These are phyloP conservation scores for Drosophila teissieri DNA, from an alignment of 1,140 invertebrate genomes.

Conservation along the genomic window DNA sequence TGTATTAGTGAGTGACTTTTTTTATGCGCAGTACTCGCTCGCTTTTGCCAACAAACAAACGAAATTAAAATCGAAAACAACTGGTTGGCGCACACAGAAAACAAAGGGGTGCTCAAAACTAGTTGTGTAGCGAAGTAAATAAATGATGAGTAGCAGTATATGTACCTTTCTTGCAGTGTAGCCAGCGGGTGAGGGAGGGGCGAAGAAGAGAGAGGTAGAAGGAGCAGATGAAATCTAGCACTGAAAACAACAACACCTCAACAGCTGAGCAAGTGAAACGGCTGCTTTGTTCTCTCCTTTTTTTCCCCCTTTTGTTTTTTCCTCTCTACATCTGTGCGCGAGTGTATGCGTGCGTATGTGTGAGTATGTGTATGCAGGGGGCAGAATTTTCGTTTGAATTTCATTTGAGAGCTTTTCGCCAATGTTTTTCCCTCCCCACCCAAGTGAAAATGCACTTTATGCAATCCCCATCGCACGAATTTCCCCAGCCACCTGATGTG, in stretches of 20 bases:
- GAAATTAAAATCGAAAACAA: slow-evolving; percentile 61
- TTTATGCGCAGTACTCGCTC: slow-evolving; percentile 52
- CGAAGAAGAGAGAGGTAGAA: background rate
- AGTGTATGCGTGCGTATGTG: background rate
- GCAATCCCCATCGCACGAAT: slow-evolving; percentile 20
- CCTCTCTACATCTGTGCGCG: slow-evolving; percentile 1
- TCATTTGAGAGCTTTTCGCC: slow-evolving; percentile 26
- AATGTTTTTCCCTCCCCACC: slow-evolving; percentile 22
- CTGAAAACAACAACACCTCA: slow-evolving; percentile 55
- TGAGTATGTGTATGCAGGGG: slow-evolving; percentile 22
- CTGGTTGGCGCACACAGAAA: slow-evolving; percentile 25
- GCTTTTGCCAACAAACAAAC: slow-evolving; percentile 58
- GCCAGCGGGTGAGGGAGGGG: background rate
- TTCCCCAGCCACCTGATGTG: background rate
- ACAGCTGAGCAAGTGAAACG: slow-evolving; percentile 73
- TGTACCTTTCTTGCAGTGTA: background rate
- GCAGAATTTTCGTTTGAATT: slow-evolving; percentile 45
- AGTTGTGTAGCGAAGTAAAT: background rate
- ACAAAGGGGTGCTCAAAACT: background rate
- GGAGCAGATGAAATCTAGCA: slow-evolving; percentile 17
- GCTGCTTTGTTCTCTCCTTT: slow-evolving; percentile 34
- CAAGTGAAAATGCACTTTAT: slow-evolving; percentile 26
- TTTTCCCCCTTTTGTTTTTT: slow-evolving; percentile 3
- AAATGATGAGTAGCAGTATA: background rate
- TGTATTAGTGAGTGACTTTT: slow-evolving; percentile 39